Base-by-base conservation (phyloP, 2,888 invertebrate genomes). In the Pantelozetes paolii region DNA sequence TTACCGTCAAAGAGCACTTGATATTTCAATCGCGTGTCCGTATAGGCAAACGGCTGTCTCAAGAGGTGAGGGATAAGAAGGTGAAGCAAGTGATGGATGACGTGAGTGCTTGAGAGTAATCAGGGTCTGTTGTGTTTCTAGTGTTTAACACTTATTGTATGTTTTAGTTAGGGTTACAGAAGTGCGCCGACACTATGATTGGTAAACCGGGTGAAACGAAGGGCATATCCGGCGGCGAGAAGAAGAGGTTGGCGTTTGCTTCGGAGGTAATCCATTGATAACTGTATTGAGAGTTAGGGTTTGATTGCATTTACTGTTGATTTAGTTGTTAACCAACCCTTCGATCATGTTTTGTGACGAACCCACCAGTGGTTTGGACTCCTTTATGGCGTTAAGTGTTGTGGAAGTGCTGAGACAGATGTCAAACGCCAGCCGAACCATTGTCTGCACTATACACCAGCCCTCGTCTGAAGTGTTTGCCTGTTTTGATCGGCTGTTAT, bases 201-300 rank as follows among this genome's bases (percentile, higher is more conserved):
- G 97, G 98, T 0, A 87, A 90, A 67, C 89, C 91, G 0, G 95
- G 94, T 0, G 84, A 91, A 26, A 84, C 91, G 54, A 94, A 93
- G 84, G 95, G 96, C 0, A 89, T 97, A 75, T 96, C 95, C 0
- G 98, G 98, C 0, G 98, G 99, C 0, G 98, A 98, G 84, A 90
- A 90, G 86, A 96, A 96, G 82, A 86, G 97, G 73, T 84, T 98
- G 15, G 91, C 96, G 0, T 96, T 99, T 81, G 98, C 97, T 23
- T 91, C 94, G n/a, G 98, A 98, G 84, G 90, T 89, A 23, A 30
- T 23, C 26, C 28, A 26, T 36, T 57, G 9, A 72, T 20, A 42
- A 30, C 13, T 23, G n/a, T 28, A 20, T 64, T 48, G 30, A 57
- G n/a, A n/a, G n/a, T 59, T 71, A 13, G 40, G 11, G 18, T 50